These are phyloP conservation scores for Bombus confusus DNA, from an alignment of 1,140 invertebrate genomes.

Conservation along the genomic window DNA sequence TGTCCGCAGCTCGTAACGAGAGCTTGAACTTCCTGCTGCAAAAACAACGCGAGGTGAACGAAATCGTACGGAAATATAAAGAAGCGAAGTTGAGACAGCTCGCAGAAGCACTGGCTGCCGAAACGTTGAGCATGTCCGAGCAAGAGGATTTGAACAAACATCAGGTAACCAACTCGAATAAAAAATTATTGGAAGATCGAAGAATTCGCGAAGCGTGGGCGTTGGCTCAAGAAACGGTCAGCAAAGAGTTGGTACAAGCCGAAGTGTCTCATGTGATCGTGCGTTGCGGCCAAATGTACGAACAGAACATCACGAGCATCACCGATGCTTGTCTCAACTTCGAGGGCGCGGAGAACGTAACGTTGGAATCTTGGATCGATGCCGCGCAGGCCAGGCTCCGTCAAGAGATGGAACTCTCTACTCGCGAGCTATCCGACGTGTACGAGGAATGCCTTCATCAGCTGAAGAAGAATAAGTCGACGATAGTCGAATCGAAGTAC, in stretches of 20 bases:
- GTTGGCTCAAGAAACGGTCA: constrained; percentile 87
- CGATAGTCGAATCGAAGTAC: constrained; percentile 75
- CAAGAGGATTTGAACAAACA: constrained; percentile 66
- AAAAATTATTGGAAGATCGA: constrained; percentile 79
- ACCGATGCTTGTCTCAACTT: constrained; percentile 82
- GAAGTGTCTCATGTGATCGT: constrained; percentile 88
- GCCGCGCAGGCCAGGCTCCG: constrained; percentile 87
- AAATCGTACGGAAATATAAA: constrained; percentile 86
- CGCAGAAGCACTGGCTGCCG: constrained; percentile 85
- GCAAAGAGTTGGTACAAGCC: constrained; percentile 87
- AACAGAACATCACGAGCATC: constrained; percentile 81
- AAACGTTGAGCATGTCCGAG: constrained; percentile 84
- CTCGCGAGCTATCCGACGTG: constrained; percentile 85
- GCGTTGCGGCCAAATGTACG: constrained; percentile 86
- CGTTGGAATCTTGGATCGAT: constrained; percentile 87
- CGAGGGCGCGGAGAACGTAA: constrained; percentile 85
- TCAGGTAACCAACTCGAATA: constrained; percentile 76
- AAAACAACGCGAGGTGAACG: constrained; percentile 85
- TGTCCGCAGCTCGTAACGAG: constrained; percentile 72
- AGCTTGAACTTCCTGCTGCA: constrained; percentile 84
- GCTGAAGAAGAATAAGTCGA: constrained; percentile 81
- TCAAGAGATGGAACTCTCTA: constrained; percentile 87
- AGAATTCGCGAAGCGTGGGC: constrained; percentile 87
- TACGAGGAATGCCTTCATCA: constrained; percentile 85
- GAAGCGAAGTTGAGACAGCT: constrained; percentile 86